A percentile compares a stretch with the other conserved stretches of the same genome.
These are phyloP conservation scores for Plecotus auritus DNA, from an alignment of 2,113 vertebrate genomes.

Conservation along the genomic window DNA sequence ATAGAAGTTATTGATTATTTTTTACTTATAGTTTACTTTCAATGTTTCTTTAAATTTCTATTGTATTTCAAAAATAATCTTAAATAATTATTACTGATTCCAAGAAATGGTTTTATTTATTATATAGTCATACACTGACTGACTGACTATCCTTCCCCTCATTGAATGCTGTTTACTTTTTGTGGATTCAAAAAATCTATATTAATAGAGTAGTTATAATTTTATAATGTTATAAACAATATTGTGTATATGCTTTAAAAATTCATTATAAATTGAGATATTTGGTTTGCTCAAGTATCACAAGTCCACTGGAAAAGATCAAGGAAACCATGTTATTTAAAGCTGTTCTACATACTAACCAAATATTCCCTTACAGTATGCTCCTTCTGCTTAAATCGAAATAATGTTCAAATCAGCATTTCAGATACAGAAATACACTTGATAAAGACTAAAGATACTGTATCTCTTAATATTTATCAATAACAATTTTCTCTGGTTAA, in stretches of 20 bases:
- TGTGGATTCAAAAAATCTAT: neutral
- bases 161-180: neutral
- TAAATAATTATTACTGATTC: neutral
- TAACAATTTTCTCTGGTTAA: conserved; percentile 33
- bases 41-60: neutral
- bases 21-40: neutral
- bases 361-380: neutral
- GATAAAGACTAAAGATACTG: neutral
- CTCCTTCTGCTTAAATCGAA: neutral
- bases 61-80: conserved; percentile 25
- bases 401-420: neutral
- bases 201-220: neutral
- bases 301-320: neutral
- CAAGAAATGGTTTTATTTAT: conserved; percentile 24
- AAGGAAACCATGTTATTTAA: neutral
- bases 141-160: neutral
- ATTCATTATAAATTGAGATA: neutral
- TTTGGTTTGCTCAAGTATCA: neutral
- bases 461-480: neutral
- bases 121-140: neutral
- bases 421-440: conserved; percentile 5
- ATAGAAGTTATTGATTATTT: neutral
- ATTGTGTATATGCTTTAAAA: neutral
- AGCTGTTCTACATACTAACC: neutral
- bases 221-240: neutral